Evolutionary conservation across 2,113 vertebrate genomes (phyloP).

Genomic region (Calypte anna): DNA sequence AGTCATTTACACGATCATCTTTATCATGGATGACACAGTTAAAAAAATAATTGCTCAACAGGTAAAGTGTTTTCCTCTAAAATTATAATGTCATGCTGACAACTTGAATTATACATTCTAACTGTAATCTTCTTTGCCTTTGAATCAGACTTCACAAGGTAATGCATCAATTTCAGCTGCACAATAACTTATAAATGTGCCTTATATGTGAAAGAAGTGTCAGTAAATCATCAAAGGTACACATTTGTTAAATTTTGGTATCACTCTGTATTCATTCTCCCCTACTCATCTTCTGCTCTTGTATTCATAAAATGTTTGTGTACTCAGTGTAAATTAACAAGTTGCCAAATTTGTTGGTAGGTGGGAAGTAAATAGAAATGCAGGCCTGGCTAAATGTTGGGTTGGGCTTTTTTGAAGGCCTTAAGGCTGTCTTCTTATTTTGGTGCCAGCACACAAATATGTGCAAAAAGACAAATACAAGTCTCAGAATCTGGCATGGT

Average conservation of each 20-base stretch:
- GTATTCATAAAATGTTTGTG: not conserved
- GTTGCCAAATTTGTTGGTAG: not conserved
- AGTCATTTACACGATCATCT: not conserved
- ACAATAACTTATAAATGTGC: not conserved
- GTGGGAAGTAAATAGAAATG: not conserved
- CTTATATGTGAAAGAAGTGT: constrained; percentile 2
- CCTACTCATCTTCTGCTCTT: not conserved
- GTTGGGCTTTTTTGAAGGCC: not conserved
- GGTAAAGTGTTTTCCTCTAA: not conserved
- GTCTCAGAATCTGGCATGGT: not conserved
- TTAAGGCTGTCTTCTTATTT: not conserved
- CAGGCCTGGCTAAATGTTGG: not conserved
- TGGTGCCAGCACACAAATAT: not conserved
- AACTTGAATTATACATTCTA: not conserved
- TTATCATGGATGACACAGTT: not conserved
- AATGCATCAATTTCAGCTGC: not conserved
- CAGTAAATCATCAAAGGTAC: not conserved
- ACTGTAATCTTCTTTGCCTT: constrained; percentile 12
- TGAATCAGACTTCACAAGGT: not conserved
- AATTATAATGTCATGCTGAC: not conserved
- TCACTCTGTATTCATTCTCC: not conserved
- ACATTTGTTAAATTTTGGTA: not conserved
- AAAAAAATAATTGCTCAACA: not conserved
- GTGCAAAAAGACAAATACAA: not conserved
- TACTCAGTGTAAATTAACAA: not conserved